Evolutionary conservation across 1,140 invertebrate genomes (phyloP).

Genomic region (Hyles euphorbiae): DNA sequence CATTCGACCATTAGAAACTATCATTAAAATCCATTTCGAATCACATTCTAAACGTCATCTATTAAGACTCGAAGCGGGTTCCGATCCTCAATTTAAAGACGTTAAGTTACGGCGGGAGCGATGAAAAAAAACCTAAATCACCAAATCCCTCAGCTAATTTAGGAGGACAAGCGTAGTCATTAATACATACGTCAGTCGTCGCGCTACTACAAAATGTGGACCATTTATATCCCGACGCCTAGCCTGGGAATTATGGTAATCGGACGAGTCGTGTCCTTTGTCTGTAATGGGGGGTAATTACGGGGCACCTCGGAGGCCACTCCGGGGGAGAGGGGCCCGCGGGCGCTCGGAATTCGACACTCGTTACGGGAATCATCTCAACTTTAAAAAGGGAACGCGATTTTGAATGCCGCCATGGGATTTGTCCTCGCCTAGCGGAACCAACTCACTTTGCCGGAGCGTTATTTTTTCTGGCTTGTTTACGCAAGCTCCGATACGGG

Average conservation of each 20-base stretch:
- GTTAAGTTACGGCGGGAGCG: slow-evolving; percentile 27
- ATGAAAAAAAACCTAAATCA: slow-evolving; percentile 66
- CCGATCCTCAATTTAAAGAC: neutral
- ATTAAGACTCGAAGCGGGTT: neutral
- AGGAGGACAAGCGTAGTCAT: slow-evolving; percentile 71
- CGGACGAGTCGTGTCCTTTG: slow-evolving; percentile 70
- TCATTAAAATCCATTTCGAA: too few species aligned
- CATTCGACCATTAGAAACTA: too few species aligned
- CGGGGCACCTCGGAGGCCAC: slow-evolving; percentile 60
- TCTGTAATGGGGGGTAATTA: slow-evolving; percentile 73
- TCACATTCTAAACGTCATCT: neutral
- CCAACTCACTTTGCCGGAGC: slow-evolving; percentile 26
- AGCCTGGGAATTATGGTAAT: slow-evolving; percentile 71
- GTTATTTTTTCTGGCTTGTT: slow-evolving; percentile 25
- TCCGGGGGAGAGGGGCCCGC: slow-evolving; percentile 41
- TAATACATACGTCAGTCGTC: slow-evolving; percentile 71
- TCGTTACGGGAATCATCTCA: slow-evolving; percentile 71
- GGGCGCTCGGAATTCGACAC: slow-evolving; percentile 63
- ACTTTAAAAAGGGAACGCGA: slow-evolving; percentile 69
- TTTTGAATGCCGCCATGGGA: slow-evolving; percentile 62
- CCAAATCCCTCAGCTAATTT: slow-evolving; percentile 68
- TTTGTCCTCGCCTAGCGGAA: slow-evolving; percentile 35
- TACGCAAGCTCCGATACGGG: too few species aligned
- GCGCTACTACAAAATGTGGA: slow-evolving; percentile 69
- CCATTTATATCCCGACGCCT: slow-evolving; percentile 67